These are phyloP conservation scores for Rotaria sp. DNA, from an alignment of 2,888 invertebrate species.

Conservation along the genomic window DNA sequence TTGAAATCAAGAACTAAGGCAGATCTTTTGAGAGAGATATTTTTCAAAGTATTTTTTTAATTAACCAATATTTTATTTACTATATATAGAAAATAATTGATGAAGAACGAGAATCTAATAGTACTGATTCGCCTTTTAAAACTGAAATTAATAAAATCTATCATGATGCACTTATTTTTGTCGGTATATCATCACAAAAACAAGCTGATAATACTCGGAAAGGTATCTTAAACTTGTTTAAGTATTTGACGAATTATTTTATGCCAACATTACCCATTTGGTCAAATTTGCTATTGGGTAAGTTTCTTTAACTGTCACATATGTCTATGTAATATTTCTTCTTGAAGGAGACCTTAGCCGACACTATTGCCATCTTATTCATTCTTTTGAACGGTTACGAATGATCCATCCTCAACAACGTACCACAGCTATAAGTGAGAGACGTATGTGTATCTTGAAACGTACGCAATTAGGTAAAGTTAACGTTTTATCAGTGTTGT, in stretches of 20 bases:
- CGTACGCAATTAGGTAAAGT: background rate
- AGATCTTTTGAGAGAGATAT: no score
- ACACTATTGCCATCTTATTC: background rate
- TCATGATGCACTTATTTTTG: background rate
- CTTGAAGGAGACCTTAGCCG: background rate
- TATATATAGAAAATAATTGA: no score
- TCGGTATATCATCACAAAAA: background rate
- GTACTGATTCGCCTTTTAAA: no score
- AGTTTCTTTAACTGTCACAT: background rate
- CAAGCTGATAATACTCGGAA: background rate
- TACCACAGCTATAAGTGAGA: background rate
- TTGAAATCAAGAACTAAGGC: no score
- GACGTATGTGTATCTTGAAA: background rate
- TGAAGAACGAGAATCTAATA: no score
- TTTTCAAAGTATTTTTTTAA: no score
- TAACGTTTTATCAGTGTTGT: background rate
- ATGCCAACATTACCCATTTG: background rate
- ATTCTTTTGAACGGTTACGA: background rate
- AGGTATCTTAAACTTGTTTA: background rate
- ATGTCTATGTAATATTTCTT: background rate
- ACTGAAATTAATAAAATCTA: background rate
- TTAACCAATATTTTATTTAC: no score
- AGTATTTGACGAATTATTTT: background rate
- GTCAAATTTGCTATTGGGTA: background rate
- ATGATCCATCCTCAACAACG: background rate